Evolutionary conservation across 2,113 vertebrate genomes (phyloP).

Genomic region (Boleophthalmus pectinirostris): DNA sequence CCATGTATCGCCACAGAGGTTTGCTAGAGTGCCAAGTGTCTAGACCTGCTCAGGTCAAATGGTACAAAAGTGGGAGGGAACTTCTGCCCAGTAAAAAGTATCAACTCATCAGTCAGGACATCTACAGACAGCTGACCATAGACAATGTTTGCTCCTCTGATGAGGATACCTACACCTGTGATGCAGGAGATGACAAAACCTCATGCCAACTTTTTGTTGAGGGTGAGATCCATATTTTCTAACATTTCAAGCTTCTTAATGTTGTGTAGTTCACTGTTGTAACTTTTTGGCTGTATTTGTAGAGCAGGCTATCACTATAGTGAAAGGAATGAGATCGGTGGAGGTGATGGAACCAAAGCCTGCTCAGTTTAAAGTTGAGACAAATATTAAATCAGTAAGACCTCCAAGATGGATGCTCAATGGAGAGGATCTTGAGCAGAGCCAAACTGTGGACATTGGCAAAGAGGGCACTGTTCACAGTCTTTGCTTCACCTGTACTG

Average conservation of each 20-base stretch:
- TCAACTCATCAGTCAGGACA: conserved; percentile 84
- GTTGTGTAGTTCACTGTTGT: background rate
- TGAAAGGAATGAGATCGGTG: conserved; percentile 83
- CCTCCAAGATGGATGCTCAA: conserved; percentile 88
- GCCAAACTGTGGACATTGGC: conserved; percentile 76
- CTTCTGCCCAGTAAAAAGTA: conserved; percentile 80
- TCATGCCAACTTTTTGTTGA: conserved; percentile 92
- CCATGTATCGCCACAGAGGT: conserved; percentile 87
- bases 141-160: conserved; percentile 83
- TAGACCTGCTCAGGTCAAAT: conserved; percentile 84
- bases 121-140: conserved; percentile 91
- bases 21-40: conserved; percentile 95
- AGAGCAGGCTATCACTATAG: conserved; percentile 92
- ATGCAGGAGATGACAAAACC: conserved; percentile 87
- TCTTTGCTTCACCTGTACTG: conserved; percentile 83
- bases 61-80: conserved; percentile 84
- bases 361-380: conserved; percentile 89
- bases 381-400: conserved; percentile 84
- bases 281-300: conserved; percentile 53
- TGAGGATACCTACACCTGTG: conserved; percentile 91
- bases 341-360: conserved; percentile 87
- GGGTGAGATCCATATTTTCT: conserved; percentile 74
- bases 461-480: conserved; percentile 85
- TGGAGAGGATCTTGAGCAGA: conserved; percentile 75
- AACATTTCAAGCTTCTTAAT: background rate